Base-by-base conservation (phyloP, 2,113 vertebrate genomes). In the Ageneiosus marmoratus region DNA sequence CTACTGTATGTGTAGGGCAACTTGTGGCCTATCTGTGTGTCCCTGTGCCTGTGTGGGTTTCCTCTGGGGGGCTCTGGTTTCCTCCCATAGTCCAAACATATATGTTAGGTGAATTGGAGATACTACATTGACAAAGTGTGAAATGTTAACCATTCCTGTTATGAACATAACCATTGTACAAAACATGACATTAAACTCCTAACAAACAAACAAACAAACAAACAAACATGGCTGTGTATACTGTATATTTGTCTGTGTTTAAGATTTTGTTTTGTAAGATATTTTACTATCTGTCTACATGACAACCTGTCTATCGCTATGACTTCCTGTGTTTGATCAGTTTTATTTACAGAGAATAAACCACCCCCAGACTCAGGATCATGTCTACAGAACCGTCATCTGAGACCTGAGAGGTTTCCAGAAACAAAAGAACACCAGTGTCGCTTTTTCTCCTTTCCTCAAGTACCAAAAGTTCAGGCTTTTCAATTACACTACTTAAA, bases 401-500 rank as follows among this genome's bases (percentile, higher is more conserved):
- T 89, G 81, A 87, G 85, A 88, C 29, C 2, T 73, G 69, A 83
- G 4, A 79, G 89, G 79, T 12, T 87, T 88, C 86, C 65, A 80
- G 46, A 37, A 90, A 89, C 37, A 70, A 5, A 93, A 93, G 91
- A 92, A 93, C 89, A 34, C 78, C 87, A 84, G 89, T 88, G 88
- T 93, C 91, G 91, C 62, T 37, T 83, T 69, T 91, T 87, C 89
- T 89, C 88, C 84, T 32, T 18, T 80, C 87, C 87, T 89, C 88
- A 89, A 89, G 88, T 93, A 91, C 92, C 91, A 92, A 89, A 92
- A 91, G 90, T 94, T 94, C 89, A 92, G 87, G 85, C 84, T 90
- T 92, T 93, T 92, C 92, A 91, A 93, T 93, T 91, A 93, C 91
- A 88, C 85, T 87, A 11, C 83, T 83, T 94, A 90, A 90, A 86